These are phyloP conservation scores for Parazoanthus darwini DNA, from an alignment of 92 coral and sea anemone genomes.

Conservation along the genomic window DNA sequence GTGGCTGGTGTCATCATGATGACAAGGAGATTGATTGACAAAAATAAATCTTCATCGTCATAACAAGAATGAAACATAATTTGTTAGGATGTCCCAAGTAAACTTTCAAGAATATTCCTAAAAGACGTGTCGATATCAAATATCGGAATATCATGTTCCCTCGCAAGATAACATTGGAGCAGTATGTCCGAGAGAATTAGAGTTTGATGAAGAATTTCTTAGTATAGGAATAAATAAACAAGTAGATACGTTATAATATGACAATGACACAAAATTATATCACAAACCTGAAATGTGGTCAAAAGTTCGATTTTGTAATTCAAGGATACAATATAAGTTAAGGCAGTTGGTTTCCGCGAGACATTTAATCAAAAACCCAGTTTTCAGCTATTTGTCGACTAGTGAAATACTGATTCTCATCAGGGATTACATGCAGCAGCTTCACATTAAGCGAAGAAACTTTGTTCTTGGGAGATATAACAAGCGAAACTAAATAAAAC, in stretches of 20 bases:
- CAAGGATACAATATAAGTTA: too few species aligned
- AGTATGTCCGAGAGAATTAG: neutral
- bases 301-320: neutral
- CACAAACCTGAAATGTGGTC: neutral
- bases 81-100: neutral
- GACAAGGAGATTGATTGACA: conserved; percentile 90
- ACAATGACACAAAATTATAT: neutral
- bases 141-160: neutral
- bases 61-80: neutral
- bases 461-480: neutral
- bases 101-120: neutral
- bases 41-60: conserved; percentile 54
- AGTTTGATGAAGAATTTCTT: neutral
- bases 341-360: neutral
- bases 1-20: conserved; percentile 93
- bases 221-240: neutral
- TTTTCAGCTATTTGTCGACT: neutral
- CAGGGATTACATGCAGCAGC: neutral
- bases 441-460: neutral
- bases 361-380: neutral
- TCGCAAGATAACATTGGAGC: neutral
- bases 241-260: neutral
- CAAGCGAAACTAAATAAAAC: neutral
- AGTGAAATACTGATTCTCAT: neutral
- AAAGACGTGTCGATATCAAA: neutral